A percentile compares a stretch with the other conserved stretches of the same genome.
Conservation (phyloP, 1,140 invertebrate species). For the Nymphalis io region DNA sequence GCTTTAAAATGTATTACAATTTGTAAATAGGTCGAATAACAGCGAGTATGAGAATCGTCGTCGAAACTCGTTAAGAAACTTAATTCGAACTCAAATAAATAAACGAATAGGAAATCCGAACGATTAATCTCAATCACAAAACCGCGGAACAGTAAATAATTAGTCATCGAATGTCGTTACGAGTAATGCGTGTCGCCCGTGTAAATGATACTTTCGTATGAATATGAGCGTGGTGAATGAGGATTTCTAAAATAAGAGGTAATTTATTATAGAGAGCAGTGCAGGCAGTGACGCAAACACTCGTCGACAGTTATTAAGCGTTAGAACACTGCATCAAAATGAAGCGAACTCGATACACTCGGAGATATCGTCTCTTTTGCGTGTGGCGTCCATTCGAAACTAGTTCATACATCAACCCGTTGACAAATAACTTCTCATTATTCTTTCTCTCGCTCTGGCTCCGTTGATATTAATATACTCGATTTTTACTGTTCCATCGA, state of each 20-base stretch:
- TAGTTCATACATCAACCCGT: slow-evolving; percentile 58
- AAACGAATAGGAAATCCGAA: slow-evolving; percentile 41
- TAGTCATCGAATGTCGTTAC: slow-evolving; percentile 65
- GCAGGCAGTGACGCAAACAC: slow-evolving; percentile 73
- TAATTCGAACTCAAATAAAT: slow-evolving; percentile 11
- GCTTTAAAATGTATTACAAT: background rate
- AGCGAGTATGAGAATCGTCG: background rate
- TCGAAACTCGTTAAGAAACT: background rate
- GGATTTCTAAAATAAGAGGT: slow-evolving; percentile 76
- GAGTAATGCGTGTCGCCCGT: slow-evolving; percentile 61
- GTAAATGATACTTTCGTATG: slow-evolving; percentile 63
- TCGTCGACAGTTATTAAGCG: slow-evolving; percentile 77
- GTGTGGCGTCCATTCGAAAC: slow-evolving; percentile 43
- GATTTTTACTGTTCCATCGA: background rate
- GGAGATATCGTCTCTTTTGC: slow-evolving; percentile 47
- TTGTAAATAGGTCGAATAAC: background rate
- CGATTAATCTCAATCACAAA: slow-evolving; percentile 61
- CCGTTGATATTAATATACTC: slow-evolving; percentile 9
- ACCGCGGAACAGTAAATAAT: slow-evolving; percentile 59
- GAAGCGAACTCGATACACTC: slow-evolving; percentile 55
- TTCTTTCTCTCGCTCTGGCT: slow-evolving; percentile 31
- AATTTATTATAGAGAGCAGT: slow-evolving; percentile 72
- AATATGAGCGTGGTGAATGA: slow-evolving; percentile 55
- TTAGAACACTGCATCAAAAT: slow-evolving; percentile 63
- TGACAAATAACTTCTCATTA: slow-evolving; percentile 63